phyloP scores from a whole-genome alignment of 2,888 invertebrate genomes.

The Palloptera scutellata region DNA sequence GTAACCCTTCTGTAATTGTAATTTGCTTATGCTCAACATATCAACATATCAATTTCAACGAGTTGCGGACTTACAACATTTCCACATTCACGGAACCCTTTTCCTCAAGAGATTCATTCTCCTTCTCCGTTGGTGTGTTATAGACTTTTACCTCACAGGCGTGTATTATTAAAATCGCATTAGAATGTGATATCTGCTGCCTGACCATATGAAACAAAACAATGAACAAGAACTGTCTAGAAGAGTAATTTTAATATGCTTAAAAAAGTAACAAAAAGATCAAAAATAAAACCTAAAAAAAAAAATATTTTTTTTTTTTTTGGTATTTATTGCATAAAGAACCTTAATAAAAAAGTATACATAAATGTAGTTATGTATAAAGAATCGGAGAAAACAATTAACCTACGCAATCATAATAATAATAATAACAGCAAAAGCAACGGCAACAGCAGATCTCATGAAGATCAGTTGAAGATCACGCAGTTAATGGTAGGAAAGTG shows the following conservation, averaged over 20 bases:
- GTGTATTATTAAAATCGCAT: conserved; percentile 65
- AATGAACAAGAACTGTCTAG: not conserved
- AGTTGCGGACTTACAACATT: too few relatives aligned
- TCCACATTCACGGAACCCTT: too few relatives aligned
- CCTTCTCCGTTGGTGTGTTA: too few relatives aligned
- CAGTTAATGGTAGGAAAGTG: not conserved
- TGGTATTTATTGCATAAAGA: conserved; percentile 11
- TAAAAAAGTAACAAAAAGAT: conserved; percentile 26
- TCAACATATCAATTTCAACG: too few relatives aligned
- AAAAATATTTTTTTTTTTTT: not conserved
- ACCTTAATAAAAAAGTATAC: not conserved
- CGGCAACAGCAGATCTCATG: too few relatives aligned
- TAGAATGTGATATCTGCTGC: conserved; percentile 51
- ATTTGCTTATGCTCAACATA: too few relatives aligned
- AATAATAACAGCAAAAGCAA: not conserved
- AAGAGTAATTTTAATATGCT: conserved; percentile 27
- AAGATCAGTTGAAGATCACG: too few relatives aligned
- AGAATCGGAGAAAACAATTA: conserved; percentile 26
- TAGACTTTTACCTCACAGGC: conserved; percentile 49
- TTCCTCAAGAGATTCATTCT: too few relatives aligned
- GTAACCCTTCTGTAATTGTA: too few relatives aligned
- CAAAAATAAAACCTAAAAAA: not conserved
- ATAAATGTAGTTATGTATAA: not conserved
- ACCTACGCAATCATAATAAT: conserved; percentile 19
- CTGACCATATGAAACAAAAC: conserved; percentile 1